These are phyloP conservation scores for Molothrus aeneus DNA, from an alignment of 2,797 vertebrate species.

Conservation along the genomic window DNA sequence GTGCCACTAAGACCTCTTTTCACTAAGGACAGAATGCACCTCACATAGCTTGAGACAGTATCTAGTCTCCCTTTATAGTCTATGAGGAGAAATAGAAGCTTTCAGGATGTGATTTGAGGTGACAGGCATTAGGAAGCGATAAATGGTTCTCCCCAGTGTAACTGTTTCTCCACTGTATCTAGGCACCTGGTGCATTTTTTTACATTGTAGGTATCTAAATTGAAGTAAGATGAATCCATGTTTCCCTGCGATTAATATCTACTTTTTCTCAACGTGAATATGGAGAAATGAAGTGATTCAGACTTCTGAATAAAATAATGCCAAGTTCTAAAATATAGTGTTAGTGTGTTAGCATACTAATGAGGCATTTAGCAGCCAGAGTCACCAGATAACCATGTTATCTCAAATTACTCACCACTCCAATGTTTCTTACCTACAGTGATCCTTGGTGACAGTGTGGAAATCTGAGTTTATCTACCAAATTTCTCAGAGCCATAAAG, in stretches of 20 bases:
- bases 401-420: not conserved
- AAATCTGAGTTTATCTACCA: not conserved
- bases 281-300: not conserved
- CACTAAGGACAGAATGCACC: not conserved
- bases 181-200: not conserved
- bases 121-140: not conserved
- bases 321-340: not conserved
- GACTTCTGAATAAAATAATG: not conserved
- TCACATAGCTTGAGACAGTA: not conserved
- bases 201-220: not conserved
- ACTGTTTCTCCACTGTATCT: not conserved
- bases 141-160: not conserved
- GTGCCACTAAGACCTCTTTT: not conserved
- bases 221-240: not conserved
- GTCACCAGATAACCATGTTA: not conserved
- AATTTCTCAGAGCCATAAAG: not conserved
- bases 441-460: not conserved
- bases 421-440: not conserved
- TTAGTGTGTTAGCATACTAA: not conserved
- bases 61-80: not conserved
- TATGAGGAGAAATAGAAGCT: not conserved
- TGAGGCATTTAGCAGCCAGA: not conserved
- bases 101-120: not conserved
- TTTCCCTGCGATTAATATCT: not conserved
- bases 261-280: not conserved